A percentile compares a stretch with the other conserved stretches of the same genome.
Evolutionary conservation across 1,140 invertebrate genomes (phyloP).

Genomic region (Aplysia californica): DNA sequence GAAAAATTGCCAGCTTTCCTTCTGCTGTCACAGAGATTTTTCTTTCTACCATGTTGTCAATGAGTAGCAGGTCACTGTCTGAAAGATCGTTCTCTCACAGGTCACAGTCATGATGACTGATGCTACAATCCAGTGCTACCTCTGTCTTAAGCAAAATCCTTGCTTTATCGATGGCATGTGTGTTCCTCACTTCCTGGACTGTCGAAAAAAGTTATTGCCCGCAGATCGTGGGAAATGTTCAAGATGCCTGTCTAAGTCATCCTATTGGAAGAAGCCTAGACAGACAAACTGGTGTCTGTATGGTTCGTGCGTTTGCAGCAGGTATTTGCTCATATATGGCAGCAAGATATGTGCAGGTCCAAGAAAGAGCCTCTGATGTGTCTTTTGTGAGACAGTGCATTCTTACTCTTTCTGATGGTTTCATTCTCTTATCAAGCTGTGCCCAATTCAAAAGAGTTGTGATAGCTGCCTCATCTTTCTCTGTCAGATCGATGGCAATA

Average conservation of each 20-base stretch:
- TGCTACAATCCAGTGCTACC: not conserved
- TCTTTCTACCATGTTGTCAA: not conserved
- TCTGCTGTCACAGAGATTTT: not conserved
- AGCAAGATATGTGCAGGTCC: not conserved
- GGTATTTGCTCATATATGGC: not conserved
- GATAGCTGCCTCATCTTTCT: not conserved
- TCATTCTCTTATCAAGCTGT: not conserved
- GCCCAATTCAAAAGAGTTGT: not conserved
- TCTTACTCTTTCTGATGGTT: not conserved
- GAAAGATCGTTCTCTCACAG: not conserved
- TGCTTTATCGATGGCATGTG: not conserved
- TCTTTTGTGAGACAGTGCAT: not conserved
- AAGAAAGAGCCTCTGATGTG: not conserved
- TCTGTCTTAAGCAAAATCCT: not conserved
- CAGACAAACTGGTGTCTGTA: not conserved
- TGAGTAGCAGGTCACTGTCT: not conserved
- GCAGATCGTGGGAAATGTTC: not conserved
- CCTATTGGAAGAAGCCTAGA: not conserved
- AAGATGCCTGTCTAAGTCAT: not conserved
- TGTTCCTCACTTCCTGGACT: not conserved
- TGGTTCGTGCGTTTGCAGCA: not conserved
- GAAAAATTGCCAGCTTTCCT: not conserved
- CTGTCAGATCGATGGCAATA: not conserved
- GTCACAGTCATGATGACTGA: not conserved
- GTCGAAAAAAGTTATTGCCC: not conserved